phyloP scores from a whole-genome alignment of 2,797 vertebrate genomes.

The Anabacerthia variegaticeps region DNA sequence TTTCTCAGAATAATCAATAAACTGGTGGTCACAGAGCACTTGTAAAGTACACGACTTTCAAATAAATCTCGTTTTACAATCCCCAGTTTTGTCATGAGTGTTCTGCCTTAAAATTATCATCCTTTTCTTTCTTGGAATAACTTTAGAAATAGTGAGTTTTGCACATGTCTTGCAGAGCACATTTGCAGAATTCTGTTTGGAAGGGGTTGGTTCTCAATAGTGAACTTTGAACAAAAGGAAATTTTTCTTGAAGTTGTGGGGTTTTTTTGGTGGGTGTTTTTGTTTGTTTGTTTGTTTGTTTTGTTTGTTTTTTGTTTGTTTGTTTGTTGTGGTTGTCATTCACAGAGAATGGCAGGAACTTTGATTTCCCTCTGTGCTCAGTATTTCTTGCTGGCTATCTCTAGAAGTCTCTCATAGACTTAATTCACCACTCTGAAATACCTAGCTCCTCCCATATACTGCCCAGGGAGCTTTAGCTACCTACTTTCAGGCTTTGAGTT shows the following conservation, averaged over 20 bases:
- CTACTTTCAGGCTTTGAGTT: not conserved
- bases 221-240: not conserved
- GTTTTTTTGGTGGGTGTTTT: too few relatives aligned
- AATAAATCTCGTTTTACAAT: not conserved
- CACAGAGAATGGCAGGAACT: not conserved
- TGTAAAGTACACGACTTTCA: not conserved
- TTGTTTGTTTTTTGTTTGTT: too few relatives aligned
- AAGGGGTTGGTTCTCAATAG: not conserved
- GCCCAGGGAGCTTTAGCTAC: not conserved
- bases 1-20: not conserved
- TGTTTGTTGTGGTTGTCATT: too few relatives aligned
- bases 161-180: not conserved
- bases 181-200: not conserved
- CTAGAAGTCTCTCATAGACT: not conserved
- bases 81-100: not conserved
- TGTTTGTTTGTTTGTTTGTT: too few relatives aligned
- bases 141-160: not conserved
- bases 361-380: not conserved
- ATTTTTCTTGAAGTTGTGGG: not conserved
- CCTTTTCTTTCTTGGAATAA: not conserved
- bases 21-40: not conserved
- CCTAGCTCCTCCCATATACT: not conserved
- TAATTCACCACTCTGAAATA: not conserved
- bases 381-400: not conserved
- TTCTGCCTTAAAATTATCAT: not conserved